phyloP scores from a whole-genome alignment of 2,888 invertebrate genomes.

The Halocaridina rubra region DNA sequence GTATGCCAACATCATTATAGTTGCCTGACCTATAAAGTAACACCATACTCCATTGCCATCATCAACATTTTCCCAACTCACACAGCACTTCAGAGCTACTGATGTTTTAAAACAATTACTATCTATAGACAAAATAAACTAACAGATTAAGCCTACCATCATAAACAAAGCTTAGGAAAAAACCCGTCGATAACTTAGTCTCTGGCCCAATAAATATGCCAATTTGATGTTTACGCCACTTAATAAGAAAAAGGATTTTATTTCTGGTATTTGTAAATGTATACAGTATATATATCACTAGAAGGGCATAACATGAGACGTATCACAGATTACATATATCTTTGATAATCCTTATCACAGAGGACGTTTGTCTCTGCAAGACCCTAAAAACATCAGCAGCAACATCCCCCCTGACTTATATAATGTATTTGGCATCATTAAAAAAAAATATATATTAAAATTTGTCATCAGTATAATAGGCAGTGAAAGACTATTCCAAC shows the following conservation, averaged over 20 bases:
- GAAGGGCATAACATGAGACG: slow-evolving; percentile 32
- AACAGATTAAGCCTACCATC: slow-evolving; percentile 24
- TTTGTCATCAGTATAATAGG: background rate
- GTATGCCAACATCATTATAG: no score
- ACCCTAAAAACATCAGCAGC: no score
- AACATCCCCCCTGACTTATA: background rate
- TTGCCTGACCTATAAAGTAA: no score
- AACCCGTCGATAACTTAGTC: slow-evolving; percentile 20
- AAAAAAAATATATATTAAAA: no score
- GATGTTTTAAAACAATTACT: background rate
- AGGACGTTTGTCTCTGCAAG: slow-evolving; percentile 52
- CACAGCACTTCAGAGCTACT: background rate
- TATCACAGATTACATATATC: slow-evolving; percentile 56
- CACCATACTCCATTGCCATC: no score
- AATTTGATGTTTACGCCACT: background rate
- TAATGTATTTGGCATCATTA: background rate
- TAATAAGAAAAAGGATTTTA: slow-evolving; percentile 20
- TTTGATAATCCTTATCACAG: slow-evolving; percentile 58
- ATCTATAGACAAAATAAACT: background rate
- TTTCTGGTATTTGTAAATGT: slow-evolving; percentile 18
- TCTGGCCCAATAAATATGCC: background rate
- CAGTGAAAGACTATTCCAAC: background rate
- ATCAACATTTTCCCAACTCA: no score
- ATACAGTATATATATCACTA: slow-evolving; percentile 1
- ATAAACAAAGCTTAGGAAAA: background rate